Percentiles rank a stretch among this genome's conserved stretches.
These are phyloP conservation scores for Lasioglossum leucozonium DNA, from an alignment of 2,888 invertebrate species.

Conservation along the genomic window DNA sequence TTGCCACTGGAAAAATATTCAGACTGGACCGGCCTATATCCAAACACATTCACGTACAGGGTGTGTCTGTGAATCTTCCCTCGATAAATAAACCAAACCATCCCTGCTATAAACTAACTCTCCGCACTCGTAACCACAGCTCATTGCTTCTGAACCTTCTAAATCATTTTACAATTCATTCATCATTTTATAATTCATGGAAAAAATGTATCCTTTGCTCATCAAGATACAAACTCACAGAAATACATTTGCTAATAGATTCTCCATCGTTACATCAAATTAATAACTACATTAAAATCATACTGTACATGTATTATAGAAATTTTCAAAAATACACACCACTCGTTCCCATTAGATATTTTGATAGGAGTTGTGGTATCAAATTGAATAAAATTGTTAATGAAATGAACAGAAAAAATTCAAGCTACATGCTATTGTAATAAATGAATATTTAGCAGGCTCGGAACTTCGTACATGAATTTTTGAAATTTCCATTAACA, in stretches of 20 bases:
- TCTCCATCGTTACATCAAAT: not conserved
- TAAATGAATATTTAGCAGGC: not conserved
- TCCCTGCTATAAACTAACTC: not conserved
- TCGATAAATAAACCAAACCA: not conserved
- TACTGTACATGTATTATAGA: not conserved
- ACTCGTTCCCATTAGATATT: not conserved
- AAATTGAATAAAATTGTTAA: not conserved
- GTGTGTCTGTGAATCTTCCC: slow-evolving; percentile 12
- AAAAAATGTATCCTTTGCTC: not conserved
- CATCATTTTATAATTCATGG: not conserved
- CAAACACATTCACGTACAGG: slow-evolving; percentile 25
- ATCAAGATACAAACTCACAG: not conserved
- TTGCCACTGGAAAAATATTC: slow-evolving; percentile 64
- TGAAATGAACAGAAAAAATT: not conserved
- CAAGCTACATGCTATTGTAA: not conserved
- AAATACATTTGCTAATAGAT: not conserved
- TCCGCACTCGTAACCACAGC: not conserved
- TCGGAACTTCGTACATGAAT: not conserved
- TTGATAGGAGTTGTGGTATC: not conserved
- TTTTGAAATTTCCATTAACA: not conserved
- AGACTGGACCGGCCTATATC: slow-evolving; percentile 61
- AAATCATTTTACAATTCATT: not conserved
- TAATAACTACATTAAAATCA: not conserved
- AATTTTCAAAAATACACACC: too few relatives aligned
- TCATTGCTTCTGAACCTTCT: not conserved